Evolutionary conservation across 2,888 invertebrate genomes (phyloP), one percentile per base, ranked within the genome.

Genomic region (Drosophila tripunctata): DNA sequence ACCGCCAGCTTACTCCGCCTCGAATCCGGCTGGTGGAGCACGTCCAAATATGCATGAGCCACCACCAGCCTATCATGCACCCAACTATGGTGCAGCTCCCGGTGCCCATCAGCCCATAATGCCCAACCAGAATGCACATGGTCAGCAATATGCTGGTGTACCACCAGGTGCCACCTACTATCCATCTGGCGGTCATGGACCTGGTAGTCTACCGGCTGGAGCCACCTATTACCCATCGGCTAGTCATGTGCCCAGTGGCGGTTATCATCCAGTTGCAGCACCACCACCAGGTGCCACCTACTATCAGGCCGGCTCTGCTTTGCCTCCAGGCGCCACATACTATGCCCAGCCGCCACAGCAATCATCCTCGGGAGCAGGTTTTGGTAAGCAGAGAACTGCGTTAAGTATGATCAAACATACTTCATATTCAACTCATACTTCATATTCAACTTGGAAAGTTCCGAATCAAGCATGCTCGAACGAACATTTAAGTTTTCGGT

Each of bases 351-450:
- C 89, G 17, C 90, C 90, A 3, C 89, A 90, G 40, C 81, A 87
- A 54, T 81, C 90, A 8, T 90, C 90, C 14, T 90, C 91, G 0
- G 91, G 91, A 33, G 81, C 88, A 57, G 91, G 91, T 44, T 88
- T 91, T 27, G 91, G 91, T 91, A 75, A 83, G 87, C 67, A n/a
- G n/a, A n/a, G n/a, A n/a, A n/a, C n/a, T n/a, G n/a, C n/a, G n/a
- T n/a, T n/a, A n/a, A n/a, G n/a, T n/a, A n/a, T n/a, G n/a, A n/a
- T n/a, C n/a, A n/a, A n/a, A n/a, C n/a, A n/a, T n/a, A n/a, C n/a
- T n/a, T n/a, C n/a, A n/a, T n/a, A n/a, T n/a, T n/a, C n/a, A n/a
- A n/a, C n/a, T n/a, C n/a, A n/a, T n/a, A n/a, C n/a, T n/a, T n/a
- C n/a, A n/a, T n/a, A n/a, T n/a, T n/a, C n/a, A n/a, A n/a, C n/a